Evolutionary conservation across 2,888 invertebrate genomes (phyloP), one percentile per base, ranked within the genome.

Genomic region (Hirudinaria manillensis): DNA sequence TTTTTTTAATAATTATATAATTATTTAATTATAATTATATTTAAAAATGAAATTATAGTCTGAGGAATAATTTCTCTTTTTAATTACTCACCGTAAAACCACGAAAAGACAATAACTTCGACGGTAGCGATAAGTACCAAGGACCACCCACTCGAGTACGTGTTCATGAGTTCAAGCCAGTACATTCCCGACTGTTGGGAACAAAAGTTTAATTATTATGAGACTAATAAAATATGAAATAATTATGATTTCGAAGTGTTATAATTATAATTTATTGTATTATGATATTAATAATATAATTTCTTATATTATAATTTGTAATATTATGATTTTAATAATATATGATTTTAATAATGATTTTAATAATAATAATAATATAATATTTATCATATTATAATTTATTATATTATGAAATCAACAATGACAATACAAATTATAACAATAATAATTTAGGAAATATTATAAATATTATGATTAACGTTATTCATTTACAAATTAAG

Each of bases 61-160:
- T 65, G n/a, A 7, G 7, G n/a, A 13, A 51, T 34, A 16, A 24
- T 32, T 36, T 51, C 6, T 21, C n/a, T 7, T 13, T 24, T 71
- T 76, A 76, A 61, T 45, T 45, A 16, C 45, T 45, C 6, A 80
- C 80, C 78, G 65, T 80, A 80, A 24, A 80, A 76, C 80, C 80
- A 80, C 6, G 79, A 53, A 56, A 79, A 77, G 56, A 79, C 78
- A 13, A 79, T 75, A 51, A 70, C 70, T 75, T 80, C 80, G n/a
- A 65, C 75, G 21, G 79, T 36, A 7, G 79, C 80, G 27, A 80
- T 80, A 38, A 80, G 56, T 21, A 80, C 76, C 36, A 80, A 77
- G 2, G 80, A 80, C 78, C 78, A 79, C 7, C 80, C 80, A 56
- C 75, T 76, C 4, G 80, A 77, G 75, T 80, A 80, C 74, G 79